Conservation (phyloP, 2,113 vertebrate genomes). For the Saimiri boliviensis region DNA sequence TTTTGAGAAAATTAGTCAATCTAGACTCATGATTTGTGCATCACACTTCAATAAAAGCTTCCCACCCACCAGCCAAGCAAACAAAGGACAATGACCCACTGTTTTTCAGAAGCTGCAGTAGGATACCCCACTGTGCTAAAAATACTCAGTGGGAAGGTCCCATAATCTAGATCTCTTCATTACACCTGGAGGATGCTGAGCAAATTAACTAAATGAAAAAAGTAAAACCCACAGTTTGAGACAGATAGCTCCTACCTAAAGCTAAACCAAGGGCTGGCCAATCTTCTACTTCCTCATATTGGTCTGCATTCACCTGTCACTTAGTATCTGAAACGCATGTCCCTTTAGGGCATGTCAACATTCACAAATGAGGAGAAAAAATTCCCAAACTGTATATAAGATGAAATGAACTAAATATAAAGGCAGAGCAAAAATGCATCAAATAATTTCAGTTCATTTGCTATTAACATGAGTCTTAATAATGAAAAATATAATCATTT, state of each 20-base stretch:
- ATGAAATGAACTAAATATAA: slow-evolving; percentile 61
- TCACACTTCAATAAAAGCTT: neutral
- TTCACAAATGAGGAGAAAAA: slow-evolving; percentile 1
- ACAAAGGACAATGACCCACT: neutral
- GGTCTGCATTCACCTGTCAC: neutral
- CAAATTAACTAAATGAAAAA: neutral
- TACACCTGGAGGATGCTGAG: neutral
- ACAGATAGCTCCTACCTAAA: neutral
- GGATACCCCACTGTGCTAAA: neutral
- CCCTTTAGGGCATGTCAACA: slow-evolving; percentile 49
- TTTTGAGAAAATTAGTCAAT: neutral
- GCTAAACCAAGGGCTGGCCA: neutral
- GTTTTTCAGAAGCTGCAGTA: neutral
- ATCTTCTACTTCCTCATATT: neutral
- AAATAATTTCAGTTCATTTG: slow-evolving; percentile 51
- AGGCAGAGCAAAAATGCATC: neutral
- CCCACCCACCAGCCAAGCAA: neutral
- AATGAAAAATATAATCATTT: slow-evolving; percentile 23
- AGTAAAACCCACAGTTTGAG: neutral
- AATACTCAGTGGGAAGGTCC: neutral
- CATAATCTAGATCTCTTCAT: neutral
- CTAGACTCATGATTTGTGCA: neutral
- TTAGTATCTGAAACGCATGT: slow-evolving; percentile 42
- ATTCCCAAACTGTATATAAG: neutral
- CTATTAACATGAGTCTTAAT: slow-evolving; percentile 18